Evolutionary conservation across 2,888 invertebrate species (phyloP).

Genomic region (Steromphala cineraria): DNA sequence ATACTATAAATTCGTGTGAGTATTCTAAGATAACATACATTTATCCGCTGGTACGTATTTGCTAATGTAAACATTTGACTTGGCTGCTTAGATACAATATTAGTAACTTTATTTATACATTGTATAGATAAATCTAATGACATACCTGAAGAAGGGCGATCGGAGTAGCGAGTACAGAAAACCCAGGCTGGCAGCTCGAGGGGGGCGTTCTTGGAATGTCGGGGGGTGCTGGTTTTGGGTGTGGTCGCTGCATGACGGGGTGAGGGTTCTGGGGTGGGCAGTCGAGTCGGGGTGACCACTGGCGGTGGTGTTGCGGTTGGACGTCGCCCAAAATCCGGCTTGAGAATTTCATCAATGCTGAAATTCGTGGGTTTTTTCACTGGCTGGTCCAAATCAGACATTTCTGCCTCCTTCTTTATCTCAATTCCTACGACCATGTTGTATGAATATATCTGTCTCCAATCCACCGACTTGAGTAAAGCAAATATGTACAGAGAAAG

Average conservation of each 20-base stretch:
- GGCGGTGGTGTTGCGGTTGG: not conserved
- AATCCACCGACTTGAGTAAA: too few relatives aligned
- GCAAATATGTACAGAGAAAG: not conserved
- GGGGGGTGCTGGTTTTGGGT: not conserved
- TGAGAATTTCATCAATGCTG: conserved; percentile 59
- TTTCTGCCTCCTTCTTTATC: not conserved
- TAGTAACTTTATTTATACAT: not conserved
- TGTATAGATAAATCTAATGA: not conserved
- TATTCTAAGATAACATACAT: too few relatives aligned
- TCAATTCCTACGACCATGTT: conserved; percentile 11
- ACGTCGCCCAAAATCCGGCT: conserved; percentile 54
- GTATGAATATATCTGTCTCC: not conserved
- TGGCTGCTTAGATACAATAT: too few relatives aligned
- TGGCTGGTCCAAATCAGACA: not conserved
- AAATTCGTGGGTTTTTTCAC: conserved; percentile 53
- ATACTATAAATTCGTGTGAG: too few relatives aligned
- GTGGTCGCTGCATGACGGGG: not conserved
- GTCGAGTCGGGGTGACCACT: not conserved
- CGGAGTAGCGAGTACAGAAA: conserved; percentile 92
- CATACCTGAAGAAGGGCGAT: conserved; percentile 78
- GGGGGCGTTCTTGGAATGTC: not conserved
- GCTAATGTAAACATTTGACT: too few relatives aligned
- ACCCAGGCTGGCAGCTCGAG: conserved; percentile 90
- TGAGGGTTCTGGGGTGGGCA: conserved; percentile 14
- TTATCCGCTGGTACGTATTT: too few relatives aligned